Conservation (phyloP, 2,797 vertebrate species). For the Gadopsis marmoratus region DNA sequence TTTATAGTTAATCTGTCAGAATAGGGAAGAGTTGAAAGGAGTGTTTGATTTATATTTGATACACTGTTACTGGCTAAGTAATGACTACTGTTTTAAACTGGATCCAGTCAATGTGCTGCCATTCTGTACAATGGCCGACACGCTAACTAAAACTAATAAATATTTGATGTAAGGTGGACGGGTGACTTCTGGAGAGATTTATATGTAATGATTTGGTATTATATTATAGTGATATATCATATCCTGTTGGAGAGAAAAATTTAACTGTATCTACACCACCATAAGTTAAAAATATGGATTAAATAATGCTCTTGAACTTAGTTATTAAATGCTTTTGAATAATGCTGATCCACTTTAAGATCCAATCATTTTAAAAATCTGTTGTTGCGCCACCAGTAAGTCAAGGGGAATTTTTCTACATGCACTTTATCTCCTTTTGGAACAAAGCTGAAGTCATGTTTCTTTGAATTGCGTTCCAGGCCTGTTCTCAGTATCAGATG, state of each 20-base stretch:
- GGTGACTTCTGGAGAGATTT: not conserved
- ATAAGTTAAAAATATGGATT: not conserved
- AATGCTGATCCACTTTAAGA: conserved; percentile 25
- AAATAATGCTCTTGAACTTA: conserved; percentile 9
- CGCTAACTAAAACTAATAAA: not conserved
- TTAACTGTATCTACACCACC: not conserved
- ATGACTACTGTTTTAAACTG: conserved; percentile 31
- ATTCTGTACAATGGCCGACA: not conserved
- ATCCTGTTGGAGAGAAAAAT: not conserved
- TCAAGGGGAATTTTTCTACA: conserved; percentile 17
- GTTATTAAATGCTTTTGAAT: conserved; percentile 41
- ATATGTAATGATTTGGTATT: not conserved
- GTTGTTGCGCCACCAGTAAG: conserved; percentile 45
- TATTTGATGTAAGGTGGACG: not conserved
- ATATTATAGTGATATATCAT: not conserved
- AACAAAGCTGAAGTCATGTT: conserved; percentile 66
- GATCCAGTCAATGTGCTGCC: not conserved
- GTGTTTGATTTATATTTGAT: conserved; percentile 60
- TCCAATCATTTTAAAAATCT: conserved; percentile 22
- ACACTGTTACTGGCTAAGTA: conserved; percentile 15
- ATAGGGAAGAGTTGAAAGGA: conserved; percentile 41
- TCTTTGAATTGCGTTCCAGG: conserved; percentile 73
- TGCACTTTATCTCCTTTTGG: conserved; percentile 48
- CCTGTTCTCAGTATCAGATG: conserved; percentile 77
- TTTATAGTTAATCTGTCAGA: conserved; percentile 88